A percentile compares a stretch with the other conserved stretches of the same genome.
These are phyloP conservation scores for Myodes glareolus DNA, from an alignment of 2,113 vertebrate genomes.

Conservation along the genomic window DNA sequence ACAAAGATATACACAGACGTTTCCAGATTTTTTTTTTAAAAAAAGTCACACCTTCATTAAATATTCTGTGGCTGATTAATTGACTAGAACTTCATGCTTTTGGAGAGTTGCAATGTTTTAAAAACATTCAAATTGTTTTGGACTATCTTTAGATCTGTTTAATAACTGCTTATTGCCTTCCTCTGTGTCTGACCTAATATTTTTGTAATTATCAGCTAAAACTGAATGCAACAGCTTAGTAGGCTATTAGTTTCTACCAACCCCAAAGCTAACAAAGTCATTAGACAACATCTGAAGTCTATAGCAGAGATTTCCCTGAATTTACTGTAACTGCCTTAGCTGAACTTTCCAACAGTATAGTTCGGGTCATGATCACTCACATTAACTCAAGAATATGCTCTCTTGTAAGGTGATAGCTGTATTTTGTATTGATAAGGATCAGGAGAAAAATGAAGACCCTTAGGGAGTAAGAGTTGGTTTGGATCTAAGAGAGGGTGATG, in stretches of 20 bases:
- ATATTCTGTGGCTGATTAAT: not conserved
- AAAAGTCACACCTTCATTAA: not conserved
- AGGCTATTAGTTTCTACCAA: not conserved
- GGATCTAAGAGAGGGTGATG: not conserved
- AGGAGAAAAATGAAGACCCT: not conserved
- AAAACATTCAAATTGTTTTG: not conserved
- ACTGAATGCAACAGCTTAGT: not conserved
- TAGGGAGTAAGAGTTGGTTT: not conserved
- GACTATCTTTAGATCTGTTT: not conserved
- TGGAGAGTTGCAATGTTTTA: not conserved
- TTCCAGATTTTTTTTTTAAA: not conserved
- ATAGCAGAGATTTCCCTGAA: not conserved
- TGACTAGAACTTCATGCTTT: not conserved
- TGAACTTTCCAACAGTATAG: not conserved
- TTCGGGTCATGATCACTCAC: not conserved
- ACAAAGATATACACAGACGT: not conserved
- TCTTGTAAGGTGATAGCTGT: not conserved
- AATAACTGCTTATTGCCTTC: not conserved
- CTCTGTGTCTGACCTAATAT: not conserved
- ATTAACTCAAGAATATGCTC: not conserved
- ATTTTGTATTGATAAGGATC: not conserved
- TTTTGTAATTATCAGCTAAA: not conserved
- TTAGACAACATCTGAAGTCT: not conserved
- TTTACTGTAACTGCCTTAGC: not conserved
- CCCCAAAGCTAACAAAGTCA: not conserved